Conservation (phyloP, 2,797 vertebrate genomes). For the Hydrolagus colliei region DNA sequence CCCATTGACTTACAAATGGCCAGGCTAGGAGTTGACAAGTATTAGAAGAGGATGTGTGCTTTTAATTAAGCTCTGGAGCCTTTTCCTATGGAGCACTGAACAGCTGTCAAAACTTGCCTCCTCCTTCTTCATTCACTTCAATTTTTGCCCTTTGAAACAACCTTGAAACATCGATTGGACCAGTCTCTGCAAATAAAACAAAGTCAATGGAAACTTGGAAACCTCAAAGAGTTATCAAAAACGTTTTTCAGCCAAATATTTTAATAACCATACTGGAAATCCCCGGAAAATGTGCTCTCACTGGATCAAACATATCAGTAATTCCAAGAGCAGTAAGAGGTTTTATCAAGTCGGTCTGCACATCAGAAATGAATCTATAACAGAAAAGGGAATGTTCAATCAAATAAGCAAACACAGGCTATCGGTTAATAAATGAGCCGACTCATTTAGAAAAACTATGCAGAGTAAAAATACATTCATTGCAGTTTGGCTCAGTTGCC, state of each 20-base stretch:
- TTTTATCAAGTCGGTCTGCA: conserved; percentile 73
- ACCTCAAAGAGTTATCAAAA: background rate
- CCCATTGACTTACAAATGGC: too few relatives aligned
- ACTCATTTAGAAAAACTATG: too few relatives aligned
- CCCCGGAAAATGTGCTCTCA: conserved; percentile 82
- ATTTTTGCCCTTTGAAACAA: conserved; percentile 88
- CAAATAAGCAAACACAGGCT: background rate
- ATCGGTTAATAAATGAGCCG: too few relatives aligned
- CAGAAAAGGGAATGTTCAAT: conserved; percentile 5
- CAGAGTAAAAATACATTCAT: too few relatives aligned
- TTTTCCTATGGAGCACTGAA: too few relatives aligned
- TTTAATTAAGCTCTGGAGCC: too few relatives aligned
- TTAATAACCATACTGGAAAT: conserved; percentile 58
- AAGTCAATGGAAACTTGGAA: background rate
- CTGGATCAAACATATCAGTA: conserved; percentile 73
- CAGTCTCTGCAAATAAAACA: conserved; percentile 48
- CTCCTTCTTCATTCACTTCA: conserved; percentile 89
- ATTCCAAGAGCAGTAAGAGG: conserved; percentile 74
- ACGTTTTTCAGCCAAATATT: background rate
- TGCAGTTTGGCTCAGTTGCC: too few relatives aligned
- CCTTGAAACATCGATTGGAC: conserved; percentile 71
- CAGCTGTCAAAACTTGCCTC: conserved; percentile 60
- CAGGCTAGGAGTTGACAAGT: too few relatives aligned
- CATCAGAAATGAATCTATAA: conserved; percentile 76
- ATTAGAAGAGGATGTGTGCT: too few relatives aligned